A percentile compares a stretch with the other conserved stretches of the same genome.
Evolutionary conservation across 2,797 vertebrate species (phyloP).

Genomic region (Prionace glauca): DNA sequence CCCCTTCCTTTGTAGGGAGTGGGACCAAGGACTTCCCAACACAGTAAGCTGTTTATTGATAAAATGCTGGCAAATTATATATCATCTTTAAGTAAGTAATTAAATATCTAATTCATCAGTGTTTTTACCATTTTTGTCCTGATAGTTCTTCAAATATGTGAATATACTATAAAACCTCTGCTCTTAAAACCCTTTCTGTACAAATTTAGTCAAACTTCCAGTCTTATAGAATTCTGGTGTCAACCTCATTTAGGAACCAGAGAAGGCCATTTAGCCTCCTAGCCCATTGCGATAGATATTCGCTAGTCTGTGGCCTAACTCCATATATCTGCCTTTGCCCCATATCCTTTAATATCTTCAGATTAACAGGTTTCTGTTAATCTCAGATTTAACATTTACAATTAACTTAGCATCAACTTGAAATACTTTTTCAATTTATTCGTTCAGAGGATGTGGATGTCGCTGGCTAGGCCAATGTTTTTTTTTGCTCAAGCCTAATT

Average conservation of each 20-base stretch:
- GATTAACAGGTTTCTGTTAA: too few species aligned
- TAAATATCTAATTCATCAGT: background rate
- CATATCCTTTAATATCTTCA: too few species aligned
- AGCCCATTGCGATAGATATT: too few species aligned
- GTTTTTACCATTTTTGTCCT: background rate
- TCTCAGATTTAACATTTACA: too few species aligned
- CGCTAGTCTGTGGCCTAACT: too few species aligned
- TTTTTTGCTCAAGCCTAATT: too few species aligned
- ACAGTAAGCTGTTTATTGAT: background rate
- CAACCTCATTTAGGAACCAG: background rate
- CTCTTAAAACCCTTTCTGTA: background rate
- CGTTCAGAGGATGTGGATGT: too few species aligned
- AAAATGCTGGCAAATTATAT: background rate
- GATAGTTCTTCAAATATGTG: background rate
- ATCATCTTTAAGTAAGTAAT: background rate
- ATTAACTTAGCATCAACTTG: too few species aligned
- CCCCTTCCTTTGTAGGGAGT: background rate
- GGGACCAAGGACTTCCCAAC: background rate
- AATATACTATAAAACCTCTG: background rate
- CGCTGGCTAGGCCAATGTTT: too few species aligned
- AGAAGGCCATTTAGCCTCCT: too few species aligned
- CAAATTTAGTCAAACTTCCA: background rate
- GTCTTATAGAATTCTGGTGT: background rate
- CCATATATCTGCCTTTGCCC: too few species aligned
- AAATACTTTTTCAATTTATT: too few species aligned